Evolutionary conservation across 2,888 invertebrate species (phyloP).

Genomic region (Petrolisthes cinctipes): DNA sequence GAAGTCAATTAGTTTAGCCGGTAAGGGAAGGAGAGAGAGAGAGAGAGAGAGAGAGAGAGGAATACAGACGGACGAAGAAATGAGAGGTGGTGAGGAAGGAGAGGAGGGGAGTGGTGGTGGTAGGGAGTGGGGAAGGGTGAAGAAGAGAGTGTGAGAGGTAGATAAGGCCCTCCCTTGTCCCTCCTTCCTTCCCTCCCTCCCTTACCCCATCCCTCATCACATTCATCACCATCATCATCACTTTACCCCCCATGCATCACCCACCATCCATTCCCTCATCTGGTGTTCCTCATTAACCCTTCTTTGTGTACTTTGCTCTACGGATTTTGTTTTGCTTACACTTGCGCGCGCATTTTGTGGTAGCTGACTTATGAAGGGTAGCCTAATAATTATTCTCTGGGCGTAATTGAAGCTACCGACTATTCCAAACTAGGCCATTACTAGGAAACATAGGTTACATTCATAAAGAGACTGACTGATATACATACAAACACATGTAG

Average conservation of each 20-base stretch:
- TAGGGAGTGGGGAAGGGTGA: neutral
- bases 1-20: neutral
- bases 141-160: conserved; percentile 2
- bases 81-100: neutral
- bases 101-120: neutral
- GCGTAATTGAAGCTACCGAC: too few species aligned
- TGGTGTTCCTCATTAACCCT: neutral
- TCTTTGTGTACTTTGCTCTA: too few species aligned
- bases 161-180: neutral
- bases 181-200: neutral
- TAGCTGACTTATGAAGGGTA: neutral
- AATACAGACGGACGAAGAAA: neutral
- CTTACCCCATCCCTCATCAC: neutral
- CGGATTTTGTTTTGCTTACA: neutral
- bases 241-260: neutral
- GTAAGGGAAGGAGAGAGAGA: conserved; percentile 4
- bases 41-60: neutral
- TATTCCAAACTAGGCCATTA: too few species aligned
- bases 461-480: too few species aligned
- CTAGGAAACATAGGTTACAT: too few species aligned
- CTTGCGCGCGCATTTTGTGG: neutral
- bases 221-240: neutral
- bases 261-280: neutral
- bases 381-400: neutral
- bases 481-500: too few species aligned